Conservation (phyloP, 2,113 vertebrate genomes). For the Pomatorhinus ruficollis region DNA sequence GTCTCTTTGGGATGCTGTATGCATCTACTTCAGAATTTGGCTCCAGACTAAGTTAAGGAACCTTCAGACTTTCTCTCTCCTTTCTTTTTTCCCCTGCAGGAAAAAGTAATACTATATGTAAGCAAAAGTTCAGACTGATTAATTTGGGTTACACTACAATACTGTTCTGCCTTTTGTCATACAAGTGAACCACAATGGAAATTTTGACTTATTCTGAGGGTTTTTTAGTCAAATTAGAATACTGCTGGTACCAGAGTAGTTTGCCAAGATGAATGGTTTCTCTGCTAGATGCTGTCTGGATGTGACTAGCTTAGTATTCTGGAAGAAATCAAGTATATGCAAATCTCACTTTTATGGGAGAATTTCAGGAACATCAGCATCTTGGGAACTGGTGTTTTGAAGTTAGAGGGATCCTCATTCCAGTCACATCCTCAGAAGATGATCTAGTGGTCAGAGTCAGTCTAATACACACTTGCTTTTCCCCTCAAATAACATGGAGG, state of each 20-base stretch:
- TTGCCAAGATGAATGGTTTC: not conserved
- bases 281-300: not conserved
- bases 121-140: not conserved
- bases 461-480: not conserved
- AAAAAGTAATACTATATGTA: not conserved
- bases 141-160: not conserved
- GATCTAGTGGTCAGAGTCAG: not conserved
- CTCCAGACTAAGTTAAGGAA: not conserved
- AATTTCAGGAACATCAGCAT: not conserved
- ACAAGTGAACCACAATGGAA: not conserved
- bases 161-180: not conserved
- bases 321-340: not conserved
- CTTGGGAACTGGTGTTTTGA: not conserved
- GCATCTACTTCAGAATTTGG: not conserved
- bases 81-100: not conserved
- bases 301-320: not conserved
- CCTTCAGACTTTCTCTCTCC: not conserved
- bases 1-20: not conserved
- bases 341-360: not conserved
- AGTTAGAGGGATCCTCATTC: not conserved
- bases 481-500: not conserved
- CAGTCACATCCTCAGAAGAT: not conserved
- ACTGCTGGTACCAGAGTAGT: not conserved
- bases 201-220: not conserved
- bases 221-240: not conserved